phyloP scores from a whole-genome alignment of 1,140 invertebrate genomes.

The Triops longicaudatus region DNA sequence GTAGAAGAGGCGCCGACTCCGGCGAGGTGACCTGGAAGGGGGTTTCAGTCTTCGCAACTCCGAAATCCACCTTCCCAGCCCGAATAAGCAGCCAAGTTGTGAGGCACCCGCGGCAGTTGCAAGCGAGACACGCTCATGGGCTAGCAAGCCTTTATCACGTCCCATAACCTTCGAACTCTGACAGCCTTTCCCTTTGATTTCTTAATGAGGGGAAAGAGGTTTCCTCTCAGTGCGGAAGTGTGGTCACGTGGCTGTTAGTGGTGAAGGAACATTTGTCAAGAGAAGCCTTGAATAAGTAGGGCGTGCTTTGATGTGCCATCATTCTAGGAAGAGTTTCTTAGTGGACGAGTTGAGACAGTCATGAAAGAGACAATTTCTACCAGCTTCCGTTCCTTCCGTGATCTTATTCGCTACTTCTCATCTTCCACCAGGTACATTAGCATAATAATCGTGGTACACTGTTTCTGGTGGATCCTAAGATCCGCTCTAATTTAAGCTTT shows the following conservation, averaged over 20 bases:
- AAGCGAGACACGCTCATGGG: not conserved
- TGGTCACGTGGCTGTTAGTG: not conserved
- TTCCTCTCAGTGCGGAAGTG: not conserved
- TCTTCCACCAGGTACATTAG: constrained; percentile 5
- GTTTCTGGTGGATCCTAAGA: not conserved
- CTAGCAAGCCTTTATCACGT: not conserved
- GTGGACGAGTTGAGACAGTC: not conserved
- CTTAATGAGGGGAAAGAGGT: not conserved
- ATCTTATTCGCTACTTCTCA: not conserved
- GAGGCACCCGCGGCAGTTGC: not conserved
- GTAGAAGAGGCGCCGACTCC: no score
- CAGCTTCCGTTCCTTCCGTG: not conserved
- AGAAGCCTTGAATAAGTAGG: no score
- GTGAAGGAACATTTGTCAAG: no score
- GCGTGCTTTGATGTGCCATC: no score
- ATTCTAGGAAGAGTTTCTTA: no score
- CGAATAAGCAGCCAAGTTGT: not conserved
- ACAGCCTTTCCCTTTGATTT: not conserved
- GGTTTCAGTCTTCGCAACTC: not conserved
- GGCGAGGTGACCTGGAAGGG: no score
- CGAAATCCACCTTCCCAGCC: not conserved
- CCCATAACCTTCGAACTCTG: not conserved
- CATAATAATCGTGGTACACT: not conserved
- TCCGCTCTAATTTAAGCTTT: not conserved
- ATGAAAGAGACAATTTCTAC: not conserved